Conservation (phyloP, 2,888 invertebrate species). For the Ormyrus pomaceus region DNA sequence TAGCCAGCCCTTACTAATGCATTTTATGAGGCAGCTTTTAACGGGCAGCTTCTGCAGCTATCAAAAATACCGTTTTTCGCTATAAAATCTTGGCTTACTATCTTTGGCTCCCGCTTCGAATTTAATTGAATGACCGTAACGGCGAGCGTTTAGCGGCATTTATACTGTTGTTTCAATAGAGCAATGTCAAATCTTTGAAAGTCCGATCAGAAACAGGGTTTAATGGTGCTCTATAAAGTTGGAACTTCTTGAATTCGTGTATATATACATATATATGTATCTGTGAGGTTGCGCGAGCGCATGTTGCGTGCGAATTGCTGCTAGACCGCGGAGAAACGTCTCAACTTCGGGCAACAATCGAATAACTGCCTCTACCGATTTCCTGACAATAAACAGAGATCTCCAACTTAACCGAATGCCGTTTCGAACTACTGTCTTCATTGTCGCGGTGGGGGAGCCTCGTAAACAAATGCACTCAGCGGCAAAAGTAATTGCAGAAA, state of each 20-base stretch:
- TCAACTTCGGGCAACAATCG: constrained; percentile 54
- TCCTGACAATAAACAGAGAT: constrained; percentile 55
- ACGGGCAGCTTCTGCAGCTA: not conserved
- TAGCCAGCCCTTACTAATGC: not conserved
- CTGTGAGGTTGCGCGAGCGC: not conserved
- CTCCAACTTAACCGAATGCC: constrained; percentile 45
- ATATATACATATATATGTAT: not conserved
- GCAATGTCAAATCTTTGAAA: constrained; percentile 21
- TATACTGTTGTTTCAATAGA: constrained; percentile 10
- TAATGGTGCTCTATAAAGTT: constrained; percentile 44
- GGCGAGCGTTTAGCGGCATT: not conserved
- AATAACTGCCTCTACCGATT: constrained; percentile 56
- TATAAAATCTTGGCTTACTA: not conserved
- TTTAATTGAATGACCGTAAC: not conserved
- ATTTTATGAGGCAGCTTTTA: not conserved
- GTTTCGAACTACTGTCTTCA: constrained; percentile 38
- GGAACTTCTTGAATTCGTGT: constrained; percentile 12
- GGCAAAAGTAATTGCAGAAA: too few relatives aligned
- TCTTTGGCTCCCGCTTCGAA: not conserved
- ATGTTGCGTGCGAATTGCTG: constrained; percentile 45
- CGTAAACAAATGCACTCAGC: constrained; percentile 41
- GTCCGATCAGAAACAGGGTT: constrained; percentile 14
- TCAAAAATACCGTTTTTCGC: constrained; percentile 1
- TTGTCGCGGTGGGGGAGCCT: constrained; percentile 20
- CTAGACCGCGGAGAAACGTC: constrained; percentile 22